Evolutionary conservation across 2,888 invertebrate genomes (phyloP), one percentile per base, ranked within the genome.

Genomic region (Spodoptera exigua): DNA sequence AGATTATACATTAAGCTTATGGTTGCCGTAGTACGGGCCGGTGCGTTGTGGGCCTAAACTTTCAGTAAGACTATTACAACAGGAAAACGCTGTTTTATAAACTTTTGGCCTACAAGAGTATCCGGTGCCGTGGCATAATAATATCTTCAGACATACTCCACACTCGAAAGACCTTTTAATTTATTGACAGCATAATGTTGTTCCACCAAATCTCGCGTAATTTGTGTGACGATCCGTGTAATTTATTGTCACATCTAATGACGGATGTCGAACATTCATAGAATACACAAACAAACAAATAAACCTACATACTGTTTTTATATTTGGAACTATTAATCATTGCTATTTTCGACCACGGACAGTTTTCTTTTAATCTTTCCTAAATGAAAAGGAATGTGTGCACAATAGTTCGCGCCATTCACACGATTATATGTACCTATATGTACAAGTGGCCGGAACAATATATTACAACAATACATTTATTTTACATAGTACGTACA

Each of bases 51-150:
- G 27, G 16, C 14, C 3, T 32, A 49, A 37, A 44, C 65, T 52
- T 68, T 48, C 64, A 52, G 47, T 7, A 48, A 40, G 47, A 53
- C 27, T 49, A n/a, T n/a, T n/a, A 35, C 61, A 61, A 62, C 61
- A 79, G 79, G 82, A 80, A 81, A 80, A 80, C 61, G 69, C 0
- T 48, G 2, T 64, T 57, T 46, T 37, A 60, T 48, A 55, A 69
- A 69, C 52, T 69, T 69, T 69, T 60, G 68, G 68, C 65, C 53
- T 48, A 65, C 60, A 48, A 69, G 72, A 68, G 75, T 76, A 71
- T 67, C 71, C 66, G 52, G 61, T 68, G 56, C 40, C 51, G 73
- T 70, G 75, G 70, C 70, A 27, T 70, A 70, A 60, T 69, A 69
- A 70, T 68, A 57, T 68, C 53, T 59, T 54, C 68, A 63, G 56